Evolutionary conservation across 2,888 invertebrate genomes (phyloP).

Genomic region (Cephus runcator): DNA sequence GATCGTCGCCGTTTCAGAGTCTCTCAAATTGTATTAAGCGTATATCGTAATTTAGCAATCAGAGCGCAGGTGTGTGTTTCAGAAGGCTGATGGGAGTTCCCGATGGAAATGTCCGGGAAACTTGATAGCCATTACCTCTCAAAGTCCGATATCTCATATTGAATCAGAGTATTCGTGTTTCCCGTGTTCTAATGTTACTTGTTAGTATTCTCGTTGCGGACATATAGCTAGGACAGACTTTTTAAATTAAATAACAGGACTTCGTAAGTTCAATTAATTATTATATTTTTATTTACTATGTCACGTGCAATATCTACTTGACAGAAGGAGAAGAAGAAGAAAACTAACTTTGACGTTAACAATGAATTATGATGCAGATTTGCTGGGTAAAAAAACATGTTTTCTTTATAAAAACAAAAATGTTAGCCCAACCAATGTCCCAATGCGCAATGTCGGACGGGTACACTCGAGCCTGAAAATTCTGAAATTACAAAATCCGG

Average conservation of each 20-base stretch:
- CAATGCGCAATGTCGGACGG: background rate
- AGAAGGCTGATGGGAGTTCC: slow-evolving; percentile 18
- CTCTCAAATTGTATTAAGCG: slow-evolving; percentile 43
- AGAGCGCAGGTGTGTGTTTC: slow-evolving; percentile 50
- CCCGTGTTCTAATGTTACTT: background rate
- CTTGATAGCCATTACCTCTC: background rate
- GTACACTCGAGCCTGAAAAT: background rate
- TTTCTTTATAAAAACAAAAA: background rate
- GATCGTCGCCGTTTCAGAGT: background rate
- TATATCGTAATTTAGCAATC: slow-evolving; percentile 54
- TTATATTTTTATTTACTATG: background rate
- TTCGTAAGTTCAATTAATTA: background rate
- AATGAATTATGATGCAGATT: background rate
- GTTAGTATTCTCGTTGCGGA: background rate
- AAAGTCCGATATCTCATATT: background rate
- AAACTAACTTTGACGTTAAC: background rate
- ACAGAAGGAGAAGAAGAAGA: background rate
- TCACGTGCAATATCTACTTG: background rate
- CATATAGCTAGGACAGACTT: background rate
- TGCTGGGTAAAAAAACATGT: background rate
- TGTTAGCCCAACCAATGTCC: background rate
- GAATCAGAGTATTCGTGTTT: background rate
- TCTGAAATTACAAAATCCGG: background rate
- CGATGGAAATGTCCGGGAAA: background rate
- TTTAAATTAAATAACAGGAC: background rate